phyloP scores from a whole-genome alignment of 2,113 vertebrate species.

The Leucopternis melanops region DNA sequence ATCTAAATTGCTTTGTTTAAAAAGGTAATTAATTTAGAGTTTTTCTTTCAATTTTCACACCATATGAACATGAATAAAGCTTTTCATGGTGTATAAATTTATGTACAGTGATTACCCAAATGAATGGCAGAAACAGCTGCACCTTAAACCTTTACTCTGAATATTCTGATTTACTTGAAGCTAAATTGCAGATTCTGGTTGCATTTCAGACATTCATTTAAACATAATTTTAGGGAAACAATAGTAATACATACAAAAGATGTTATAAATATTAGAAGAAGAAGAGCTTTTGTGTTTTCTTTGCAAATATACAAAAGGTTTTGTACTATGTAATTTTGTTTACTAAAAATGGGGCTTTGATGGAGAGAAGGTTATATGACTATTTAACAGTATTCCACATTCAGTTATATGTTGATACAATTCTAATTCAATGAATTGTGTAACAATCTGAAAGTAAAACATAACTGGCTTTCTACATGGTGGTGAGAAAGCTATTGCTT shows the following conservation, averaged over 20 bases:
- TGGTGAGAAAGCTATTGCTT: neutral
- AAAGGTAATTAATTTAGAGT: conserved; percentile 71
- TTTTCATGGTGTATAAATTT: conserved; percentile 68
- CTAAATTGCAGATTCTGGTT: conserved; percentile 12
- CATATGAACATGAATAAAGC: conserved; percentile 66
- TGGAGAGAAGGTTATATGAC: neutral
- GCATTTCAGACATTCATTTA: conserved; percentile 5
- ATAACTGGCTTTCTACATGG: neutral
- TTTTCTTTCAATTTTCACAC: conserved; percentile 74
- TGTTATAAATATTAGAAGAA: neutral
- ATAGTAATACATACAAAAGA: neutral
- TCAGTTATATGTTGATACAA: neutral
- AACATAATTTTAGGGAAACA: neutral
- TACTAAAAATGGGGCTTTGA: neutral
- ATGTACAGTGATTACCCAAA: conserved; percentile 57
- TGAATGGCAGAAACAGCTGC: conserved; percentile 67
- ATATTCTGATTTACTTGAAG: conserved; percentile 14
- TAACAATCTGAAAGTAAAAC: neutral
- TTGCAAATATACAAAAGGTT: neutral
- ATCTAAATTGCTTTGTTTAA: no score
- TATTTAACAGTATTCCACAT: neutral
- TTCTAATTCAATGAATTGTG: neutral
- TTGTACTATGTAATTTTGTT: neutral
- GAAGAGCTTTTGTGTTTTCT: neutral
- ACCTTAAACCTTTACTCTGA: conserved; percentile 50